phyloP scores from a whole-genome alignment of 2,797 vertebrate species.

The Enteromius paludinosus region DNA sequence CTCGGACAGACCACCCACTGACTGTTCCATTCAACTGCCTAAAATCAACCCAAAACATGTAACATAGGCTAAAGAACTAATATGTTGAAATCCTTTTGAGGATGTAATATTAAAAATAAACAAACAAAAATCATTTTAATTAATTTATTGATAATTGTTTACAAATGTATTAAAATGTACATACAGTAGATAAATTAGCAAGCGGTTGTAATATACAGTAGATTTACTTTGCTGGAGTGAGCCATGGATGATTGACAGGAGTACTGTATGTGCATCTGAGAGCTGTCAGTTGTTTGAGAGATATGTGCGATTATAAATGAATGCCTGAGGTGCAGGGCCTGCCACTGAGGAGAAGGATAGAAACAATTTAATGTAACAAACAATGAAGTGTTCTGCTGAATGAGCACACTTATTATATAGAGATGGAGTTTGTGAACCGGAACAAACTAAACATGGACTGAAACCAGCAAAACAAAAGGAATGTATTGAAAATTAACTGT shows the following conservation, averaged over 20 bases:
- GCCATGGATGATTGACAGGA: neutral
- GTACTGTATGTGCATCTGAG: neutral
- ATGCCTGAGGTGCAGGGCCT: neutral
- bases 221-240: conserved; percentile 1
- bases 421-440: neutral
- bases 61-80: neutral
- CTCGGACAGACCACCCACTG: neutral
- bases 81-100: neutral
- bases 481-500: neutral
- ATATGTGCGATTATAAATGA: neutral
- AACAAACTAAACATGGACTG: neutral
- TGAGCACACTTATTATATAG: neutral
- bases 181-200: neutral
- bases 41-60: neutral
- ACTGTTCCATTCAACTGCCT: neutral
- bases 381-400: conserved; percentile 1
- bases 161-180: neutral
- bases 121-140: neutral
- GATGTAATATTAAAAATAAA: neutral
- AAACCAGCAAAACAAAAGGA: neutral
- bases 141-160: neutral
- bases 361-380: conserved; percentile 1
- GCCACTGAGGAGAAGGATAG: neutral
- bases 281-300: conserved; percentile 18
- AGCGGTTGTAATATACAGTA: neutral